Base-by-base conservation (phyloP, 2,888 invertebrate species). In the Noctuana brunneofusca region DNA sequence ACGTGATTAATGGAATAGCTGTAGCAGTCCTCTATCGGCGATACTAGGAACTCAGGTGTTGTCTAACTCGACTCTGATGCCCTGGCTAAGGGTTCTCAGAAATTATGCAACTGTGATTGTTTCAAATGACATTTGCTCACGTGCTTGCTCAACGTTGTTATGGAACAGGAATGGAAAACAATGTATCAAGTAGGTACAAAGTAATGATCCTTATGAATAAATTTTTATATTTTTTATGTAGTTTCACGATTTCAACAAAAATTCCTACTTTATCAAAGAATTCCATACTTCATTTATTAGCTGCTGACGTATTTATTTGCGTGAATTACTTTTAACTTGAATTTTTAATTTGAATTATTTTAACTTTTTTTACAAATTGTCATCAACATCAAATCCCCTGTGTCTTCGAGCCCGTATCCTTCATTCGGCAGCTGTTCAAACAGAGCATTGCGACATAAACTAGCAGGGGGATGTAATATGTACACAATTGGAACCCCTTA, bases 31-130 rank as follows among this genome's bases (percentile, higher is more conserved):
- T 24, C 48, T 12, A 22, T 24, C 49, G 27, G 18, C 48, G 18
- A 48, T 60, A 60, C 60, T 60, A 38, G 46, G 60, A 54, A 60
- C 60, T 27, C 12, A n/a, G 48, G 35, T 60, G 59, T 60, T 60
- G 59, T 46, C 53, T 57, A 43, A 48, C 35, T 22, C 6, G 22
- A 54, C 27, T 48, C 48, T 24, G 35, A 54, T 54, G 22, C 48
- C 27, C 54, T 38, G 35, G 32, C 48, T 48, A 60, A 48, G 54
- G 24, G 18, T 60, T 54, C 60, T 54, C 16, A 35, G 60, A 60
- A 60, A 22, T 54, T 54, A 24, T 35, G 46, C 54, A 54, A 60
- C 12, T 54, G 53, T 20, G 16, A 35, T 3, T 24, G 35, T 16
- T 48, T 48, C 22, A 48, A 22, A 3, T 48, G 22, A 48, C 48